A percentile compares a stretch with the other conserved stretches of the same genome.
These are phyloP conservation scores for Halocaridina rubra DNA, from an alignment of 2,888 invertebrate genomes.

Conservation along the genomic window DNA sequence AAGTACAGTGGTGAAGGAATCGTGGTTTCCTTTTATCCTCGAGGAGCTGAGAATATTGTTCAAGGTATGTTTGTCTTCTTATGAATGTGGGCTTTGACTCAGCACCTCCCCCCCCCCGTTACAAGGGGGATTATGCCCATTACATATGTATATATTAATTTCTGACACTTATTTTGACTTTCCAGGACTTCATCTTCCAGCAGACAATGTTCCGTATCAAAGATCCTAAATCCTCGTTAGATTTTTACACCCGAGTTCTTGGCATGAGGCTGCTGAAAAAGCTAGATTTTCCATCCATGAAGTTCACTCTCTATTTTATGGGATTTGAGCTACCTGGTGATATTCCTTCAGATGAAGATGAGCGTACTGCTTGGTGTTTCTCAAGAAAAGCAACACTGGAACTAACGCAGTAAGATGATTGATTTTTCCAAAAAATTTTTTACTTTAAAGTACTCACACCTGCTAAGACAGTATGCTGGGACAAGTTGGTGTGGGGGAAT, in stretches of 20 bases:
- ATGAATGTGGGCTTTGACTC: too few relatives aligned
- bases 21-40: too few relatives aligned
- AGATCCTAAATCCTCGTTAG: slow-evolving; percentile 86
- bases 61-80: not conserved
- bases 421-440: too few relatives aligned
- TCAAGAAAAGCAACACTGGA: slow-evolving; percentile 88
- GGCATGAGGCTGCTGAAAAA: slow-evolving; percentile 92
- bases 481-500: too few relatives aligned
- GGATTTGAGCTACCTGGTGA: slow-evolving; percentile 84
- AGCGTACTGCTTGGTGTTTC: slow-evolving; percentile 82
- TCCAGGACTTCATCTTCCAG: slow-evolving; percentile 90
- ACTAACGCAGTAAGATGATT: slow-evolving; percentile 85
- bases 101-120: too few relatives aligned
- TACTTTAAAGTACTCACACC: too few relatives aligned
- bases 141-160: slow-evolving; percentile 18
- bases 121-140: too few relatives aligned
- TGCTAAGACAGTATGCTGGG: too few relatives aligned
- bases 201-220: slow-evolving; percentile 98
- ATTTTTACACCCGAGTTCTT: slow-evolving; percentile 90
- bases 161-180: slow-evolving; percentile 66
- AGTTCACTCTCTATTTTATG: slow-evolving; percentile 92
- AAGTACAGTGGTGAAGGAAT: too few relatives aligned
- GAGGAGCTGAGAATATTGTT: not conserved
- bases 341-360: slow-evolving; percentile 78
- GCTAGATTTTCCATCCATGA: slow-evolving; percentile 87